A percentile compares a stretch with the other conserved stretches of the same genome.
Conservation (phyloP, 2,113 vertebrate species). For the Anarhynchus alexandrinus region DNA sequence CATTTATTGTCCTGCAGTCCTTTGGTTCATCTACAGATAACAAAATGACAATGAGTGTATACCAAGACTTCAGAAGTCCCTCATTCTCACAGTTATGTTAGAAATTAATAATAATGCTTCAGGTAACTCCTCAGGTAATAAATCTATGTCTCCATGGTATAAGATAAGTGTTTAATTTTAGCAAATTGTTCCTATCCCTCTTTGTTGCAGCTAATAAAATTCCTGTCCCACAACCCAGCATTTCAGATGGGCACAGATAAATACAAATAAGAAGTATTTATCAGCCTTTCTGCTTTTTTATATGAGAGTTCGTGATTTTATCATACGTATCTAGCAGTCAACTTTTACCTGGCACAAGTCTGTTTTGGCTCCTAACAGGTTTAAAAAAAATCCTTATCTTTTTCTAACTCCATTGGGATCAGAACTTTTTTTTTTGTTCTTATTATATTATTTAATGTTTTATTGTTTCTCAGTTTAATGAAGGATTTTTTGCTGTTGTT, state of each 20-base stretch:
- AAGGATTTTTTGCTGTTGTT: not conserved
- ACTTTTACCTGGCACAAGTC: not conserved
- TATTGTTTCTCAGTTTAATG: not conserved
- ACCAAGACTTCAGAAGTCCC: not conserved
- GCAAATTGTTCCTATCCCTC: not conserved
- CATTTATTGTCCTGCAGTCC: not conserved
- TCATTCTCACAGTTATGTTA: not conserved
- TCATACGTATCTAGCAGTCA: not conserved
- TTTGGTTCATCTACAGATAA: not conserved
- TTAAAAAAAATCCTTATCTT: not conserved
- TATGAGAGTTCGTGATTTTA: not conserved
- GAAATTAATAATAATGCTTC: not conserved
- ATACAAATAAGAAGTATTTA: not conserved
- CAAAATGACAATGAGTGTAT: not conserved
- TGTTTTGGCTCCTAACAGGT: not conserved
- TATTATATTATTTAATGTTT: not conserved
- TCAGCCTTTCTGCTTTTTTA: not conserved
- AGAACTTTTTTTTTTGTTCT: not conserved
- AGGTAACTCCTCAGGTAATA: not conserved
- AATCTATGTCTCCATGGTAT: not conserved
- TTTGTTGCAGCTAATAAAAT: not conserved
- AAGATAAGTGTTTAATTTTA: not conserved
- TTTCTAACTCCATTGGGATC: not conserved
- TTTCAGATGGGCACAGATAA: not conserved
- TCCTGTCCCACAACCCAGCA: not conserved